A percentile compares a stretch with the other conserved stretches of the same genome.
phyloP scores from a whole-genome alignment of 2,888 invertebrate species.

The Biston stratarius region DNA sequence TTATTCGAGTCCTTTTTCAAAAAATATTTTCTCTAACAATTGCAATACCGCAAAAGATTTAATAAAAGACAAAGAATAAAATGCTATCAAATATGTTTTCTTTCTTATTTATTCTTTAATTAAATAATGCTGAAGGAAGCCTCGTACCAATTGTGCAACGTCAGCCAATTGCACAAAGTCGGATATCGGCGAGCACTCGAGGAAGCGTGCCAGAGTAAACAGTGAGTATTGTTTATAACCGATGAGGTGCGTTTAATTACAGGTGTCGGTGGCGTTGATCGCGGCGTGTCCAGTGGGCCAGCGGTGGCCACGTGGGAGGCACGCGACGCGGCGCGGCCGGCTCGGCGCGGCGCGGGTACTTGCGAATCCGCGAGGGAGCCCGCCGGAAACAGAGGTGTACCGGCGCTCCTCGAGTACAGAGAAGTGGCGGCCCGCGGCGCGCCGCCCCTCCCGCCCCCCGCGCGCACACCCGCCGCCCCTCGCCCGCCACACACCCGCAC shows the following conservation, averaged over 20 bases:
- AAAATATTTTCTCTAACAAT: slow-evolving; percentile 6
- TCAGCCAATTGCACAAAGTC: slow-evolving; percentile 22
- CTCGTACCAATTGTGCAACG: slow-evolving; percentile 23
- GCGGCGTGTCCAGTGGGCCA: slow-evolving; percentile 66
- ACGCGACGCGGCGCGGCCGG: slow-evolving; percentile 68
- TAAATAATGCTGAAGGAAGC: slow-evolving; percentile 17
- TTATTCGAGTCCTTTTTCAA: slow-evolving; percentile 6
- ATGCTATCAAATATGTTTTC: neutral
- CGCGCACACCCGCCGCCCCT: slow-evolving; percentile 62
- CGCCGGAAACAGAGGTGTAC: slow-evolving; percentile 85
- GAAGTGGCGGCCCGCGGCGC: slow-evolving; percentile 83
- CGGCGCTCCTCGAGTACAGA: slow-evolving; percentile 85
- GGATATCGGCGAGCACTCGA: slow-evolving; percentile 18
- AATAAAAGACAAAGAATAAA: slow-evolving; percentile 5
- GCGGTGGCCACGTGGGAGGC: slow-evolving; percentile 77
- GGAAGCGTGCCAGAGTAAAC: slow-evolving; percentile 50
- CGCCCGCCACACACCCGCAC: slow-evolving; percentile 65
- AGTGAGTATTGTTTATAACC: slow-evolving; percentile 59
- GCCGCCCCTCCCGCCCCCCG: slow-evolving; percentile 67
- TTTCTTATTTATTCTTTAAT: slow-evolving; percentile 16
- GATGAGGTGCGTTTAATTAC: slow-evolving; percentile 67
- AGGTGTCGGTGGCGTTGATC: slow-evolving; percentile 63
- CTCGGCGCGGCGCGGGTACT: slow-evolving; percentile 68
- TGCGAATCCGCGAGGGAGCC: slow-evolving; percentile 81
- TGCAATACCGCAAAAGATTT: neutral